Base-by-base conservation (phyloP, 2,113 vertebrate genomes). In the Atherinomorus stipes region DNA sequence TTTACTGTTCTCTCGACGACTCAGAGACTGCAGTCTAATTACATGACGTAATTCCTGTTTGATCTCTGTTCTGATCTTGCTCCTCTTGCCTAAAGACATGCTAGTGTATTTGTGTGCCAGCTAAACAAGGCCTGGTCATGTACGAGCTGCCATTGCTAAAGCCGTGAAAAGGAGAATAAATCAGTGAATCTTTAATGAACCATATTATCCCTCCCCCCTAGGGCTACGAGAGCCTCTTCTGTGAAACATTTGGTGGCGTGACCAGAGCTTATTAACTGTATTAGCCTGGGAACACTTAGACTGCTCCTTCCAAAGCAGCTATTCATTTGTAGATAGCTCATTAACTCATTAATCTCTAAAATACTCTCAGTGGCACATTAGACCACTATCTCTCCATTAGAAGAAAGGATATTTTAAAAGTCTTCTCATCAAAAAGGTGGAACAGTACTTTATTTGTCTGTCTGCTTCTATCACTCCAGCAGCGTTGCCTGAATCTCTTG, bases 151-250 rank as follows among this genome's bases (percentile, higher is more conserved):
- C 80, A 64, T 71, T 42, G 66, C 76, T 64, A 64, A 75, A 80
- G 51, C 72, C 81, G 68, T 26, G 71, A 78, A 84, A 61, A 63
- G 75, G 63, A 64, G 42, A 77, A 88, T 86, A 75, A 88, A 89
- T 89, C 85, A 81, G 75, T 53, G 22, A 66, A 65, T 87, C 81
- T 83, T 65, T 77, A 90, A 84, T 86, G 74, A 87, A 82, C 81
- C 78, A 57, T 81, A 77, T 82, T 84, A 86, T 84, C 57, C 31
- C 15, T 64, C 57, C 53, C 11, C 65, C 88, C 81, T 77, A 57
- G 71, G 81, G 85, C 86, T 28, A 71, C 70, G 47, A 82, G 56
- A 64, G 66, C 16, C 57, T 84, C 65, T 61, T 82, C 73, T 80
- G 58, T 84, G 75, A 81, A 87, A 37, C 73, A 71, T 85, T 86